Evolutionary conservation across 2,113 vertebrate species (phyloP), one percentile per base, ranked within the genome.

Genomic region (Protobothrops mucrosquamatus): DNA sequence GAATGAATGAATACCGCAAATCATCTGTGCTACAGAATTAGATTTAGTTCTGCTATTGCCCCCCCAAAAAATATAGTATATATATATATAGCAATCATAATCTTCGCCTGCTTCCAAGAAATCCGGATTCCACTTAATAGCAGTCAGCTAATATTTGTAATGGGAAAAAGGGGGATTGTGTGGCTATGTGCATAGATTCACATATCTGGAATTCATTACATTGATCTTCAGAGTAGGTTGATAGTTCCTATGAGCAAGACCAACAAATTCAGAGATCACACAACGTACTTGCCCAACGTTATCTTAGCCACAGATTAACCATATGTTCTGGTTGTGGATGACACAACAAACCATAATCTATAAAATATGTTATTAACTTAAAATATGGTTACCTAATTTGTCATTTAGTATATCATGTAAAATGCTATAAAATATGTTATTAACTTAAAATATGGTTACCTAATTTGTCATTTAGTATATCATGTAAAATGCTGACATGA

Each of bases 1-100:
- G 93, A 93, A 95, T 95, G 94, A 93, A 94, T 89, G 92, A 93
- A n/a, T 91, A 59, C 88, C 87, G 94, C 91, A 85, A 95, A 93
- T 93, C 0, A 94, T 91, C 94, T 89, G 56, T 93, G 93, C 69
- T 96, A 90, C 91, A 96, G 89, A 94, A 93, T 94, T 54, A 54
- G 15, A 88, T 61, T 90, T 0, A 91, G 91, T 96, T 93, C 22
- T 92, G 96, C 92, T 91, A 20, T n/a, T 55, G 51, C 51, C 89
- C 39, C 39, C 39, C 39, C 39, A 39, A 39, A 95, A 95, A 8
- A 48, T 48, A 48, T 46, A 46, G 43, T 46, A 46, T 4, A 46
- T 46, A 4, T 46, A 46, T 46, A 48, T 48, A 20, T 34, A 74
- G 6, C n/a, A 81, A 81, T 94, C 69, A 55, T 81, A 92, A 61